These are phyloP conservation scores for Salmo trutta DNA, from an alignment of 2,797 vertebrate genomes.

Conservation along the genomic window DNA sequence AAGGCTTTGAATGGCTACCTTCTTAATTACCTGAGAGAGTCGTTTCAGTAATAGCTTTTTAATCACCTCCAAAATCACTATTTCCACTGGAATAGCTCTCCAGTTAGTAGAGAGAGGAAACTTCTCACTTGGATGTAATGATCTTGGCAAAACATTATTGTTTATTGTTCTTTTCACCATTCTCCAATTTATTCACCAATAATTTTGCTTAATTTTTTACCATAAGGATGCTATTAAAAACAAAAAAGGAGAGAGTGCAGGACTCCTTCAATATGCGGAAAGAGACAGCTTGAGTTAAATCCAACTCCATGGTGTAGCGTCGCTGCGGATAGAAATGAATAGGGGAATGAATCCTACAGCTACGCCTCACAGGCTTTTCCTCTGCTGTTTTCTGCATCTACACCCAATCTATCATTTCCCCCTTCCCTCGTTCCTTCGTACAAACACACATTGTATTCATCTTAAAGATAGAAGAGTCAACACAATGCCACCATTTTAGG, in stretches of 20 bases:
- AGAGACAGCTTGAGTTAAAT: conserved; percentile 49
- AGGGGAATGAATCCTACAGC: conserved; percentile 61
- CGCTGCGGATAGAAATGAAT: conserved; percentile 57
- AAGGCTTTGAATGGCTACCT: conserved; percentile 73
- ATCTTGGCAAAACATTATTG: conserved; percentile 43
- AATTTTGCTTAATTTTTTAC: conserved; percentile 36
- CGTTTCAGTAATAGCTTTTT: conserved; percentile 75
- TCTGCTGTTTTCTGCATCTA: conserved; percentile 39
- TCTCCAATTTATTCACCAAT: conserved; percentile 34
- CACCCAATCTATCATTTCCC: conserved; percentile 53
- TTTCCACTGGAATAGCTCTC: conserved; percentile 44
- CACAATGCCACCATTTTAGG: conserved; percentile 45
- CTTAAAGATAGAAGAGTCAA: conserved; percentile 40
- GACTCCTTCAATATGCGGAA: conserved; percentile 29
- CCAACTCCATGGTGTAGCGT: conserved; percentile 40
- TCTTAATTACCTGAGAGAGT: conserved; percentile 77
- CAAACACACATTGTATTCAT: conserved; percentile 40
- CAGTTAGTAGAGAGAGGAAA: conserved; percentile 42
- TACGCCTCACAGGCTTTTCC: conserved; percentile 46
- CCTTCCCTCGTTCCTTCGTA: conserved; percentile 22
- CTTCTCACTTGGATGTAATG: conserved; percentile 55
- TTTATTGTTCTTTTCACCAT: conserved; percentile 30
- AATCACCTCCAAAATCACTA: conserved; percentile 76
- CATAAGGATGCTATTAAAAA: background rate
- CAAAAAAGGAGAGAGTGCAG: conserved; percentile 22